A percentile compares a stretch with the other conserved stretches of the same genome.
These are phyloP conservation scores for Drosophila pseudoobscura DNA, from an alignment of 1,140 invertebrate species.

Conservation along the genomic window DNA sequence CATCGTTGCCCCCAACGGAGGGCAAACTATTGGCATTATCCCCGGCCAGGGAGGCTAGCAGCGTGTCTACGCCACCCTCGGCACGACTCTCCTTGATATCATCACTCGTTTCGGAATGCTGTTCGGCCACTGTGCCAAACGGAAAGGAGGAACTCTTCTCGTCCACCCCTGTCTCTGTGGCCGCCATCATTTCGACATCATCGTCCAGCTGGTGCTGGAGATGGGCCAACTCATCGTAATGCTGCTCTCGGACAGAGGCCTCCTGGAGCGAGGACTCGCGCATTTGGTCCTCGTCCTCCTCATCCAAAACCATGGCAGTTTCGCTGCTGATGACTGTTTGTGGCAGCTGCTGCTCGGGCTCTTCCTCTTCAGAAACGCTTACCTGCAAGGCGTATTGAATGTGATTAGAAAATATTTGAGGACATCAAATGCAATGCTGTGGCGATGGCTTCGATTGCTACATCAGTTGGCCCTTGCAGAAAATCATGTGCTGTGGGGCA, in stretches of 20 bases:
- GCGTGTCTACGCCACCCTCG: slow-evolving; percentile 64
- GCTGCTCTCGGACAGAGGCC: slow-evolving; percentile 11
- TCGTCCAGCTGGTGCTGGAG: slow-evolving; percentile 52
- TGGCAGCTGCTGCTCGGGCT: slow-evolving; percentile 21
- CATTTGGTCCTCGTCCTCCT: slow-evolving; percentile 29
- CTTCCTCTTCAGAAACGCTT: slow-evolving; percentile 65
- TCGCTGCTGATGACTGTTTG: background rate
- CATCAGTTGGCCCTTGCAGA: slow-evolving; percentile 83
- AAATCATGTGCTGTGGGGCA: slow-evolving; percentile 62
- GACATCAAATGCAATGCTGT: background rate
- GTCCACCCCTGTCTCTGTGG: slow-evolving; percentile 55
- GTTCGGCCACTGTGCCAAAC: slow-evolving; percentile 60
- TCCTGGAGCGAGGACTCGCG: slow-evolving; percentile 13
- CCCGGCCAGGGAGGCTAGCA: slow-evolving; percentile 77
- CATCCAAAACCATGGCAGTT: slow-evolving; percentile 33
- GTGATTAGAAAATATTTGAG: background rate
- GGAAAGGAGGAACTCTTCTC: slow-evolving; percentile 83
- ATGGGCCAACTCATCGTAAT: slow-evolving; percentile 36
- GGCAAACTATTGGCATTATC: slow-evolving; percentile 83
- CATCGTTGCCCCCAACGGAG: slow-evolving; percentile 82
- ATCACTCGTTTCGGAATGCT: slow-evolving; percentile 78
- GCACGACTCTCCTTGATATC: slow-evolving; percentile 57
- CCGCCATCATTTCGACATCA: slow-evolving; percentile 64
- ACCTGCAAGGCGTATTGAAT: slow-evolving; percentile 32
- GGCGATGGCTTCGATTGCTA: slow-evolving; percentile 7